A percentile compares a stretch with the other conserved stretches of the same genome.
Evolutionary conservation across 2,888 invertebrate genomes (phyloP).

Genomic region (Eupeodes latifasciatus): DNA sequence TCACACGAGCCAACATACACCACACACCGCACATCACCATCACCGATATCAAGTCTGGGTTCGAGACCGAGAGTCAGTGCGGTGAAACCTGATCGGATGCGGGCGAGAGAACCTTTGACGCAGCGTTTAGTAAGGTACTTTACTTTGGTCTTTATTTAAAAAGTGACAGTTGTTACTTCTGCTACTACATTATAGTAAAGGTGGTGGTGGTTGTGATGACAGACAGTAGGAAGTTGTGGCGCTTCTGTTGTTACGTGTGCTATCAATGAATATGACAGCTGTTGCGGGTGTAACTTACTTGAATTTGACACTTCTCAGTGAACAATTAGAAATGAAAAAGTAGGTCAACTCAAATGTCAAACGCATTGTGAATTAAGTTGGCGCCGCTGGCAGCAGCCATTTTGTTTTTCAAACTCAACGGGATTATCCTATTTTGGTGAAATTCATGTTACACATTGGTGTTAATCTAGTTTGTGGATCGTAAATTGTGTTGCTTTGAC

Average conservation of each 20-base stretch:
- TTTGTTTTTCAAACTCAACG: constrained; percentile 33
- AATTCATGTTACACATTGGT: background rate
- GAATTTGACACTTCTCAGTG: constrained; percentile 18
- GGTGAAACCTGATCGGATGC: constrained; percentile 70
- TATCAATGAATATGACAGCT: constrained; percentile 50
- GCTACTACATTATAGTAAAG: background rate
- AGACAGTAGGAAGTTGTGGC: background rate
- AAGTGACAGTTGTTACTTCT: constrained; percentile 34
- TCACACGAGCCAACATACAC: constrained; percentile 41
- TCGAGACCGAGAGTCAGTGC: too few relatives aligned
- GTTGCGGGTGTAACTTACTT: background rate
- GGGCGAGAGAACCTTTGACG: constrained; percentile 66
- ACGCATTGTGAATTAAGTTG: constrained; percentile 18
- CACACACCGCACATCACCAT: too few relatives aligned
- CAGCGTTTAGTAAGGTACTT: constrained; percentile 4
- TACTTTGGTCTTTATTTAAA: constrained; percentile 16
- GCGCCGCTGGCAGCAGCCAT: background rate
- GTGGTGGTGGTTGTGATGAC: background rate
- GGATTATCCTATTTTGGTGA: constrained; percentile 61
- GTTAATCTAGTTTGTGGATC: background rate
- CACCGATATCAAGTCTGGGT: background rate
- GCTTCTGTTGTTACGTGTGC: constrained; percentile 44
- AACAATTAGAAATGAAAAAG: constrained; percentile 7
- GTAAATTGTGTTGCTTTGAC: constrained; percentile 32
- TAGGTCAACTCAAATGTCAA: constrained; percentile 52